Conservation (phyloP, 2,888 invertebrate species). For the Lasioglossum calceatum region DNA sequence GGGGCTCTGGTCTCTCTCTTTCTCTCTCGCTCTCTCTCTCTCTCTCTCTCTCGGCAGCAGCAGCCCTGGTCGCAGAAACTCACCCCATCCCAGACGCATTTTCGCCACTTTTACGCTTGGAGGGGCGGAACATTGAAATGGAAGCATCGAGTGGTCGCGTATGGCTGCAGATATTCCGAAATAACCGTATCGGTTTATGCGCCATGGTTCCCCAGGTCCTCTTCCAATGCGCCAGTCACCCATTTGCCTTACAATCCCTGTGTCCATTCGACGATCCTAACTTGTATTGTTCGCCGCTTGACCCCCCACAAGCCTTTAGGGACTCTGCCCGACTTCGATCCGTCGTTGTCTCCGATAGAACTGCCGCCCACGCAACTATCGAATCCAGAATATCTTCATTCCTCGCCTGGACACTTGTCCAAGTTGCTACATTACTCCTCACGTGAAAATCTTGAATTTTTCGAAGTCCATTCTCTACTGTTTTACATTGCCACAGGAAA, state of each 20-base stretch:
- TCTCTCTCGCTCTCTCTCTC: not conserved
- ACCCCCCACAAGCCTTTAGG: not conserved
- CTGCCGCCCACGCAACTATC: not conserved
- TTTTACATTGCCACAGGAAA: not conserved
- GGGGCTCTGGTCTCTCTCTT: slow-evolving; percentile 18
- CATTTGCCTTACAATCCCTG: slow-evolving; percentile 67
- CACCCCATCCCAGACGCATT: slow-evolving; percentile 70
- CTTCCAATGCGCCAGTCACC: slow-evolving; percentile 65
- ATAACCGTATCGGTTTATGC: slow-evolving; percentile 79
- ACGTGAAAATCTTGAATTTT: not conserved
- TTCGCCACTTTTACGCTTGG: slow-evolving; percentile 82
- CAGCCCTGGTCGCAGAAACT: slow-evolving; percentile 59
- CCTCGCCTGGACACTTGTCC: not conserved
- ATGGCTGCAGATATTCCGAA: slow-evolving; percentile 80
- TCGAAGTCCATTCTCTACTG: not conserved
- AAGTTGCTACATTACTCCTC: not conserved
- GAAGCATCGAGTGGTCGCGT: slow-evolving; percentile 78
- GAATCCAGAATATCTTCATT: not conserved
- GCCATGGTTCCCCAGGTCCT: slow-evolving; percentile 71
- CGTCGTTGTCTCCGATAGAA: not conserved
- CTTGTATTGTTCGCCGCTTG: slow-evolving; percentile 32
- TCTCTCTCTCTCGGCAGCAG: not conserved
- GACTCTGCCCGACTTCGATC: not conserved
- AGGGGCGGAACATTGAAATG: slow-evolving; percentile 82
- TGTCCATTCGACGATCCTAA: slow-evolving; percentile 59